Conservation (phyloP, 1,140 invertebrate genomes). For the Callitettix versicolor region DNA sequence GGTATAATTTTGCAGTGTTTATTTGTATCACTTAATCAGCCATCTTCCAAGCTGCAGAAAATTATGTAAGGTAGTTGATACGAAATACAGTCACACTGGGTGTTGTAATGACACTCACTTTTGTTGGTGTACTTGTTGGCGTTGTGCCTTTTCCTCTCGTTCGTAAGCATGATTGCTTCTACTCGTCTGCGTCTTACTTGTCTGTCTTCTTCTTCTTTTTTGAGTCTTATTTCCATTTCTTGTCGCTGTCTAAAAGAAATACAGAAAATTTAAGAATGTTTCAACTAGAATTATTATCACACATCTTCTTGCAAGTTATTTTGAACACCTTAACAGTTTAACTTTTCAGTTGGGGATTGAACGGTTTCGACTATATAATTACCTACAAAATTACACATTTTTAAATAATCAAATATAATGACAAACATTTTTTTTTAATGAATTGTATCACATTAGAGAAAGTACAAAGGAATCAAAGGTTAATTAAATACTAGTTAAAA, state of each 20-base stretch:
- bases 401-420: no score
- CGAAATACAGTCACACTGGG: background rate
- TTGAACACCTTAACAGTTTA: no score
- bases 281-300: background rate
- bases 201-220: slow-evolving; percentile 69
- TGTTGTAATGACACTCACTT: slow-evolving; percentile 24
- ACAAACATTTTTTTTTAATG: no score
- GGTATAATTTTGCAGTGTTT: no score
- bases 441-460: no score
- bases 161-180: slow-evolving; percentile 71
- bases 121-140: slow-evolving; percentile 22
- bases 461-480: no score
- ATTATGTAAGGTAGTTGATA: background rate
- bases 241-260: slow-evolving; percentile 45
- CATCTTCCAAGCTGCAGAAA: background rate
- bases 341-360: no score
- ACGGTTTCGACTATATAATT: no score
- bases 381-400: no score
- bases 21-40: no score
- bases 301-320: no score
- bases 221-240: slow-evolving; percentile 61
- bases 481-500: no score
- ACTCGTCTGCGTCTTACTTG: slow-evolving; percentile 64
- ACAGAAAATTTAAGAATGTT: background rate
- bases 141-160: slow-evolving; percentile 47